Percentiles rank a stretch among this genome's conserved stretches.
These are phyloP conservation scores for Diorhabda carinulata DNA, from an alignment of 1,140 invertebrate species.

Conservation along the genomic window DNA sequence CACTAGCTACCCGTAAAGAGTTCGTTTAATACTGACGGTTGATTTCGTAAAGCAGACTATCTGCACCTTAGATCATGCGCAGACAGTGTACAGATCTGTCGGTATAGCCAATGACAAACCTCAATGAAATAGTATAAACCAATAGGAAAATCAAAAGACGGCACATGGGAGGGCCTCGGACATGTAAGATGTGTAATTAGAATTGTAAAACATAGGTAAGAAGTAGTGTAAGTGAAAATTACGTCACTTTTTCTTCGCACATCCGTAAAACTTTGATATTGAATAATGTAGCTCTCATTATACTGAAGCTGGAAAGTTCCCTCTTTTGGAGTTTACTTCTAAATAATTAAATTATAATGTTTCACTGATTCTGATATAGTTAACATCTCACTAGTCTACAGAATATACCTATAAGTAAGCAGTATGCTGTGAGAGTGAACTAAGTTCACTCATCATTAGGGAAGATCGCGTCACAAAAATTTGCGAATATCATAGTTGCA, in stretches of 20 bases:
- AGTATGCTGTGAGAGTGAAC: too few relatives aligned
- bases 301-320: neutral
- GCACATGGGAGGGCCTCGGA: constrained; percentile 43
- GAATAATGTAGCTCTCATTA: neutral
- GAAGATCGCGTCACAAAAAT: too few relatives aligned
- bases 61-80: constrained; percentile 42
- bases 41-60: constrained; percentile 27
- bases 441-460: too few relatives aligned
- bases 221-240: constrained; percentile 17
- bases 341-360: too few relatives aligned
- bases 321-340: too few relatives aligned
- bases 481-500: too few relatives aligned
- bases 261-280: neutral
- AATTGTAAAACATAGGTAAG: constrained; percentile 46
- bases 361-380: too few relatives aligned
- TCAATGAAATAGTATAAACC: constrained; percentile 42
- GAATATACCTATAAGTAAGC: too few relatives aligned
- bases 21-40: constrained; percentile 29
- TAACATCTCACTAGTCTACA: too few relatives aligned
- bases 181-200: constrained; percentile 48
- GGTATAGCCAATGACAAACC: constrained; percentile 40
- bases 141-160: constrained; percentile 47
- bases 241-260: constrained; percentile 7
- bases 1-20: constrained; percentile 27
- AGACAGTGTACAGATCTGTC: constrained; percentile 26